phyloP scores from a whole-genome alignment of 53 echinoderm and acorn worm species.

The Holothuria leucospilota region DNA sequence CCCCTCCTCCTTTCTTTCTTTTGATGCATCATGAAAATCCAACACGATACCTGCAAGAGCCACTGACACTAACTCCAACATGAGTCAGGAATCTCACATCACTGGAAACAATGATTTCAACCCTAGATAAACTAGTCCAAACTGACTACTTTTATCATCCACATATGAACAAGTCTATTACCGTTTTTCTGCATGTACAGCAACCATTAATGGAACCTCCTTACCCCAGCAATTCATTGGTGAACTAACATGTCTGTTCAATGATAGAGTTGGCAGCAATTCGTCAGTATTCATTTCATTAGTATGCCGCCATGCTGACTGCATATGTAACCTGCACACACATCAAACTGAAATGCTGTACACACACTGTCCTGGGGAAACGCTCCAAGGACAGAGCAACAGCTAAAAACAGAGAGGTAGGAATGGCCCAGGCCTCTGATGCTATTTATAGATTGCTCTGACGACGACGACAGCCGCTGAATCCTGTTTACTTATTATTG shows the following conservation, averaged over 20 bases:
- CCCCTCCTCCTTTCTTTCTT: too few relatives aligned
- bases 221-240: slow-evolving; percentile 22
- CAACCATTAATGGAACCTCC: slow-evolving; percentile 21
- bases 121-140: too few relatives aligned
- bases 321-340: slow-evolving; percentile 40
- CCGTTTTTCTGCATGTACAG: slow-evolving; percentile 3
- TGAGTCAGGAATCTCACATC: too few relatives aligned
- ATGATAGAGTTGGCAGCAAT: slow-evolving; percentile 3
- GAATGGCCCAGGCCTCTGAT: slow-evolving; percentile 33
- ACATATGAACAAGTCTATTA: not conserved
- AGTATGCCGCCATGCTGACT: slow-evolving; percentile 48
- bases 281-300: slow-evolving; percentile 37
- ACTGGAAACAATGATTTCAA: too few relatives aligned
- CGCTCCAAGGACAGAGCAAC: slow-evolving; percentile 1
- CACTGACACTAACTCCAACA: too few relatives aligned
- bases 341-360: slow-evolving; percentile 11
- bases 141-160: slow-evolving; percentile 6
- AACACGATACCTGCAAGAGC: too few relatives aligned
- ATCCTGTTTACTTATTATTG: slow-evolving; percentile 44
- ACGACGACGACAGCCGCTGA: slow-evolving; percentile 4
- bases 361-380: slow-evolving; percentile 35
- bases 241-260: slow-evolving; percentile 19
- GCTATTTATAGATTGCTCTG: slow-evolving; percentile 19
- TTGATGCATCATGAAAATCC: too few relatives aligned
- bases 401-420: slow-evolving; percentile 45